Percentiles rank a stretch among this genome's conserved stretches.
Evolutionary conservation across 2,113 vertebrate species (phyloP).

Genomic region (Tragelaphus imberbis): DNA sequence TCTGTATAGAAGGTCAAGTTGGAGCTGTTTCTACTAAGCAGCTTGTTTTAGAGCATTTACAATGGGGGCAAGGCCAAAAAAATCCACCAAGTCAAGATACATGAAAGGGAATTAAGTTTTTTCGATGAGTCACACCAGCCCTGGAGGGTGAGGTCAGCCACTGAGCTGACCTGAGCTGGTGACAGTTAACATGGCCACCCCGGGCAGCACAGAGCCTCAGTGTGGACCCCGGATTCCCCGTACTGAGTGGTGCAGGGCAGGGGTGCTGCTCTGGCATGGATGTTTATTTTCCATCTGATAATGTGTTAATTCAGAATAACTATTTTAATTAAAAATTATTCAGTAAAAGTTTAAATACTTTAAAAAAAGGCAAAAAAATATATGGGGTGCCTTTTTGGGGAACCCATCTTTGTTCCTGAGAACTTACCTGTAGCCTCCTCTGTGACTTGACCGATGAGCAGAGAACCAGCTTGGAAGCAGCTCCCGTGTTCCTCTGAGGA

Average conservation of each 20-base stretch:
- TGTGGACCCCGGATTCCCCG: background rate
- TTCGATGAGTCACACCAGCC: background rate
- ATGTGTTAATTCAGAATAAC: background rate
- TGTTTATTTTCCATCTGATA: background rate
- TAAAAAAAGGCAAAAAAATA: background rate
- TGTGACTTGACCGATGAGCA: slow-evolving; percentile 71
- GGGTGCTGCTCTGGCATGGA: background rate
- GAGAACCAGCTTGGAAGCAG: slow-evolving; percentile 74
- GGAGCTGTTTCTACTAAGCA: background rate
- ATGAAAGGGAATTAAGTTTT: background rate
- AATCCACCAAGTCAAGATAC: background rate
- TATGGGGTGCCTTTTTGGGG: background rate
- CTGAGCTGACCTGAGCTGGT: background rate
- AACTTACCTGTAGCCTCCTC: slow-evolving; percentile 74
- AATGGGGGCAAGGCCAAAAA: background rate
- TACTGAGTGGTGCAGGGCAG: background rate
- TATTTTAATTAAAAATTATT: background rate
- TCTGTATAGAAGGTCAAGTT: accelerated
- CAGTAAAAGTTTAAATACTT: background rate
- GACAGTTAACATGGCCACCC: background rate
- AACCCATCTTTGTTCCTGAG: slow-evolving; percentile 50
- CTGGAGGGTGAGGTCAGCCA: background rate
- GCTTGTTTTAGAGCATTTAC: background rate
- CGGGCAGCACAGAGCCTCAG: background rate
- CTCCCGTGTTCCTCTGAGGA: slow-evolving; percentile 55